Conservation (phyloP, 23 tunicate species). For the Styela clava region DNA sequence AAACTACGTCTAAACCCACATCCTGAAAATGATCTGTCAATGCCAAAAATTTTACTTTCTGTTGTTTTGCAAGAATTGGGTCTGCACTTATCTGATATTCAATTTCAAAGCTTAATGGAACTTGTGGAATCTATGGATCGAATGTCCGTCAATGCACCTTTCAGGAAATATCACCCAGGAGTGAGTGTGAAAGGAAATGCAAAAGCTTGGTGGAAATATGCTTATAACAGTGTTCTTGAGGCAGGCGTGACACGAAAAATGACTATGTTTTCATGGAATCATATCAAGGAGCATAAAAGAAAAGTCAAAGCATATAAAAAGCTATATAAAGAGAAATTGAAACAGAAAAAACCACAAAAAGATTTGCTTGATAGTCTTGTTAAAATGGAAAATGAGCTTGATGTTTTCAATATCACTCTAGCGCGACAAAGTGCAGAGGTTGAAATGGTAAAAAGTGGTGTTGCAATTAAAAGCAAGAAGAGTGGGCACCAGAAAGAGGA, state of each 20-base stretch:
- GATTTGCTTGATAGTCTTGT: slow-evolving; percentile 40
- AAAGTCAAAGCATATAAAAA: slow-evolving; percentile 46
- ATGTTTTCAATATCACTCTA: slow-evolving; percentile 74
- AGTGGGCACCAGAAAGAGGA: slow-evolving; percentile 53
- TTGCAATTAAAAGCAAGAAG: slow-evolving; percentile 49
- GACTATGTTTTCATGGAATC: slow-evolving; percentile 56
- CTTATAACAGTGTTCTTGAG: slow-evolving; percentile 54
- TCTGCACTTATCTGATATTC: slow-evolving; percentile 32
- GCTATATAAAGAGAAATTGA: slow-evolving; percentile 57
- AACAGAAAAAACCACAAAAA: slow-evolving; percentile 58
- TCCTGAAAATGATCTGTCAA: slow-evolving; percentile 52
- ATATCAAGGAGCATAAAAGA: slow-evolving; percentile 51
- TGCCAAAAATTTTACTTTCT: slow-evolving; percentile 54
- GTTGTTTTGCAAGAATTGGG: slow-evolving; percentile 54
- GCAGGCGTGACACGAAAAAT: slow-evolving; percentile 32
- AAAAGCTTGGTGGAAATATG: slow-evolving; percentile 64
- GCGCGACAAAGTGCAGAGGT: slow-evolving; percentile 73
- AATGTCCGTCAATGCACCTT: slow-evolving; percentile 73
- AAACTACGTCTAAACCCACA: slow-evolving; percentile 59
- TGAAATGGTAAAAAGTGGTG: slow-evolving; percentile 58
- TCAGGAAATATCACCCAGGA: slow-evolving; percentile 52
- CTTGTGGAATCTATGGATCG: slow-evolving; percentile 67
- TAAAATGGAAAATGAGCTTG: slow-evolving; percentile 60
- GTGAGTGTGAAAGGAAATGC: slow-evolving; percentile 41
- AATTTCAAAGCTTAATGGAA: slow-evolving; percentile 60